These are phyloP conservation scores for Malurus leucopterus DNA, from an alignment of 2,797 vertebrate species.

Conservation along the genomic window DNA sequence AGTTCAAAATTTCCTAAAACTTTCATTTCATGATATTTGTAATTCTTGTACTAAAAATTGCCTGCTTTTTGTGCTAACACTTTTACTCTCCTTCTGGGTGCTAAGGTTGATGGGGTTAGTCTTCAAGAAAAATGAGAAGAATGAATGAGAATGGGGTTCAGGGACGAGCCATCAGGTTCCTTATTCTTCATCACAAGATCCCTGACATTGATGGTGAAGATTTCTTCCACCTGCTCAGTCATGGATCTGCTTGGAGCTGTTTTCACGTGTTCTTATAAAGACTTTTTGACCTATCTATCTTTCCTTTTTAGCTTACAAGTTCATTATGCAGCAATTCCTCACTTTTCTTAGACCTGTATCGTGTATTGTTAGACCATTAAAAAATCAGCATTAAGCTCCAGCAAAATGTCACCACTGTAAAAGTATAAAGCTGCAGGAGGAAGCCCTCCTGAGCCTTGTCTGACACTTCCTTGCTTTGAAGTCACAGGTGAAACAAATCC, in stretches of 20 bases:
- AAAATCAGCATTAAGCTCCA: neutral
- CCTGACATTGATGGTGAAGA: fast-evolving
- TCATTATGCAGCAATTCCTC: neutral
- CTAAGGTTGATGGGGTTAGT: neutral
- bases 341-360: neutral
- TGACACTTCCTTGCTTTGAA: neutral
- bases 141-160: neutral
- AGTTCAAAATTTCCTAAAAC: neutral
- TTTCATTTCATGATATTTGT: neutral
- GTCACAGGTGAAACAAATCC: neutral
- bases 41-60: neutral
- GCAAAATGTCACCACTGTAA: neutral
- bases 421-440: neutral
- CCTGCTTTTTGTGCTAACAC: neutral
- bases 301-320: neutral
- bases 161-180: neutral
- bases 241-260: neutral
- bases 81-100: neutral
- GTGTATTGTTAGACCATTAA: neutral
- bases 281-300: neutral
- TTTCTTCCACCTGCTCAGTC: neutral
- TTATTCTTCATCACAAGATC: neutral
- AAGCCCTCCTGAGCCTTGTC: neutral
- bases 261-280: neutral
- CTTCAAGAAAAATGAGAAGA: neutral